Conservation (phyloP, 1,140 invertebrate species). For the Drosophila burlai region DNA sequence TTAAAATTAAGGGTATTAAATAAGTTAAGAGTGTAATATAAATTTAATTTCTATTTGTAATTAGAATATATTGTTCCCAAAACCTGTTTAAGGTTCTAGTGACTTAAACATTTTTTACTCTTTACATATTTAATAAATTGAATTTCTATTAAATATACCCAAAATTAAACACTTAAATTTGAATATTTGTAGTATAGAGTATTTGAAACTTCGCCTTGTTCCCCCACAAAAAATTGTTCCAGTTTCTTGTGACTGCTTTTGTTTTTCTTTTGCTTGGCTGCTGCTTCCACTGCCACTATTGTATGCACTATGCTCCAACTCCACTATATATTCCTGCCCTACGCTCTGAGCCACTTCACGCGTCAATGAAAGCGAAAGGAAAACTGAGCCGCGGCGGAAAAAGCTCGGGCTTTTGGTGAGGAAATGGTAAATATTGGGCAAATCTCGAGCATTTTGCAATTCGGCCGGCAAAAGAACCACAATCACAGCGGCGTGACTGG, state of each 20-base stretch:
- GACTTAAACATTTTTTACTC: too few relatives aligned
- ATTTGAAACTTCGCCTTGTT: slow-evolving; percentile 8
- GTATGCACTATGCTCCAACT: slow-evolving; percentile 11
- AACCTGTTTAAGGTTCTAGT: too few relatives aligned
- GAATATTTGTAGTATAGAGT: background rate
- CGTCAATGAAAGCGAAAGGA: slow-evolving; percentile 85
- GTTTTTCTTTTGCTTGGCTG: slow-evolving; percentile 35
- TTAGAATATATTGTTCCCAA: too few relatives aligned
- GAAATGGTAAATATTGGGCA: slow-evolving; percentile 83
- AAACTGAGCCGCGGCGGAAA: slow-evolving; percentile 61
- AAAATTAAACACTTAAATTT: background rate
- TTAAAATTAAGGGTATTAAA: too few relatives aligned
- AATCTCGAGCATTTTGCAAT: slow-evolving; percentile 72
- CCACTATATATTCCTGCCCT: slow-evolving; percentile 64
- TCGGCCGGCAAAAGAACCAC: slow-evolving; percentile 57
- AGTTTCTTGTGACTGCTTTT: slow-evolving; percentile 19
- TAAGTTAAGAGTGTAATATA: too few relatives aligned
- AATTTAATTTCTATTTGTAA: too few relatives aligned
- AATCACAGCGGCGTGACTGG: slow-evolving; percentile 72
- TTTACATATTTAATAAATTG: too few relatives aligned
- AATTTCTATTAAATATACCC: too few relatives aligned
- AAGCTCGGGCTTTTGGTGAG: slow-evolving; percentile 60
- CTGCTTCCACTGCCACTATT: slow-evolving; percentile 20
- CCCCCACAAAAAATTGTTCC: too few relatives aligned
- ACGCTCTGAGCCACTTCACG: slow-evolving; percentile 72